These are phyloP conservation scores for Oceanodroma tethys DNA, from an alignment of 2,113 vertebrate genomes.

Conservation along the genomic window DNA sequence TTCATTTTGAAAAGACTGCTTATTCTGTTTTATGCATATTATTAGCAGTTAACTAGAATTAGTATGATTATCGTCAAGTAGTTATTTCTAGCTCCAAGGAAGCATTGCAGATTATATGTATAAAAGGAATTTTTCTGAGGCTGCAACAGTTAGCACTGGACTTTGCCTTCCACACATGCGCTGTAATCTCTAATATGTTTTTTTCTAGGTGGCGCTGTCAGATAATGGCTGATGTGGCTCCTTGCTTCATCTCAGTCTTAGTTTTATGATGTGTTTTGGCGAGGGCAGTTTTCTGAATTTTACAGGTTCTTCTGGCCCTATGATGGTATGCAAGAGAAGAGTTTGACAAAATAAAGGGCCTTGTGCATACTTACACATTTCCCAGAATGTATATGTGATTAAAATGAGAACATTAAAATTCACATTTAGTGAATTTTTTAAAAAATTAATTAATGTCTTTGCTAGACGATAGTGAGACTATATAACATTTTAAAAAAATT, in stretches of 20 bases:
- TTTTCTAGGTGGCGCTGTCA: conserved; percentile 96
- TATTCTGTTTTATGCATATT: background rate
- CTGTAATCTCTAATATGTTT: conserved; percentile 99
- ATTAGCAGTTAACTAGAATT: background rate
- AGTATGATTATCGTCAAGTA: background rate
- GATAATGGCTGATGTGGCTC: conserved; percentile 93
- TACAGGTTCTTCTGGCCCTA: conserved; percentile 92
- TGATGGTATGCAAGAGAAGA: conserved; percentile 96
- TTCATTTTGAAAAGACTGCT: background rate
- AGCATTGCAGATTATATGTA: conserved; percentile 22
- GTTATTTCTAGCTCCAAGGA: conserved; percentile 10
- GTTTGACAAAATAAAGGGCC: conserved; percentile 79
- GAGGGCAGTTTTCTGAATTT: conserved; percentile 96
- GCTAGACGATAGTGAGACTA: conserved; percentile 69
- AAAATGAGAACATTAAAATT: conserved; percentile 68
- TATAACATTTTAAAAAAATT: conserved; percentile 54
- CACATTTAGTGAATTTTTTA: conserved; percentile 65
- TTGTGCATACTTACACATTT: conserved; percentile 73
- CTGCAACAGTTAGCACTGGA: conserved; percentile 74
- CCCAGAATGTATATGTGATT: conserved; percentile 69
- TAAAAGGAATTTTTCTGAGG: conserved; percentile 58
- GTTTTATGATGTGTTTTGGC: conserved; percentile 95
- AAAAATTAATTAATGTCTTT: conserved; percentile 41
- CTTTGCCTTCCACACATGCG: conserved; percentile 98
- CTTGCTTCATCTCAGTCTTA: conserved; percentile 92